These are phyloP conservation scores for Drosophila obscura DNA, from an alignment of 1,140 invertebrate species.

Conservation along the genomic window DNA sequence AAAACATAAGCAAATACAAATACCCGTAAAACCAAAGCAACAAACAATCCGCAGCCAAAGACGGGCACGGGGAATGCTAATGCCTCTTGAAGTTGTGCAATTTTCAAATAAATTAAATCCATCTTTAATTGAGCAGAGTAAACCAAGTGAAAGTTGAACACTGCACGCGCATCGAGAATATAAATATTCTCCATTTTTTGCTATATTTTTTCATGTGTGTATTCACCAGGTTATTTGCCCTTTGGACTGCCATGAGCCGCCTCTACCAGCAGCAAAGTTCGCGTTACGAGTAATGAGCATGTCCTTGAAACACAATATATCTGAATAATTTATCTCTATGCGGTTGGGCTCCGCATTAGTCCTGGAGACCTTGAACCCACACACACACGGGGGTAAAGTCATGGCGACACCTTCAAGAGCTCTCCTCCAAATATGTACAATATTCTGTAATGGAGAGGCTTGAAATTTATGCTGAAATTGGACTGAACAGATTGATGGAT, in stretches of 20 bases:
- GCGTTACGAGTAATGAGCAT: slow-evolving; percentile 77
- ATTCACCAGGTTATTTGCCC: too few relatives aligned
- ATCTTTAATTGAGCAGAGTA: too few relatives aligned
- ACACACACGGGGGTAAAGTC: slow-evolving; percentile 14
- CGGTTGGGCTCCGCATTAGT: slow-evolving; percentile 33
- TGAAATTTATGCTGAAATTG: too few relatives aligned
- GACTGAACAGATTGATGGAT: too few relatives aligned
- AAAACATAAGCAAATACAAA: background rate
- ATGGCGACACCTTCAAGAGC: slow-evolving; percentile 31
- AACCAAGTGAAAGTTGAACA: too few relatives aligned
- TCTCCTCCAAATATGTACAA: too few relatives aligned
- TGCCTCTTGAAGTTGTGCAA: background rate
- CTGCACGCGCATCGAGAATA: too few relatives aligned
- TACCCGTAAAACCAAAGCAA: background rate
- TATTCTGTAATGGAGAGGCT: too few relatives aligned
- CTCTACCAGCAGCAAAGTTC: slow-evolving; percentile 30
- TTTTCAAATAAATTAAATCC: too few relatives aligned
- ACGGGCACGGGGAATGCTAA: background rate
- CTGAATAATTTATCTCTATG: slow-evolving; percentile 72
- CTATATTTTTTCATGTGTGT: too few relatives aligned
- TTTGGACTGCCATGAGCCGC: slow-evolving; percentile 11
- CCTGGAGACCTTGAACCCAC: slow-evolving; percentile 9
- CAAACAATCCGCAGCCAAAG: background rate
- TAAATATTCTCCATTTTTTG: too few relatives aligned
- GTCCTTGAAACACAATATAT: slow-evolving; percentile 81